Conservation (phyloP, 2,797 vertebrate species). For the Thalassophryne amazonica region DNA sequence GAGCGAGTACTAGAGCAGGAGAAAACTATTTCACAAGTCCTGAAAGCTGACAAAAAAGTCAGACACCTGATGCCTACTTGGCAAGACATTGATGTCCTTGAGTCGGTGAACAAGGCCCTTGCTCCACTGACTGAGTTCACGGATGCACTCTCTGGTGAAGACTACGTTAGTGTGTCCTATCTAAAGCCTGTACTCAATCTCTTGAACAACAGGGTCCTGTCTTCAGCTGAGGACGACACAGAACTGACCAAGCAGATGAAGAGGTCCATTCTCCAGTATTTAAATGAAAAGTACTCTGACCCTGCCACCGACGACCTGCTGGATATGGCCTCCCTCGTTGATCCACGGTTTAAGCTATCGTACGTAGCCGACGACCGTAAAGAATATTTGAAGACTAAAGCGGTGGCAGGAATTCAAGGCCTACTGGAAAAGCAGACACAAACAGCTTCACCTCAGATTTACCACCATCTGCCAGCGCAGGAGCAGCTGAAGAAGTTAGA, state of each 20-base stretch:
- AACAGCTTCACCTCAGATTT: too few species aligned
- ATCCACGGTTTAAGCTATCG: background rate
- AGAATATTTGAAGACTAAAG: background rate
- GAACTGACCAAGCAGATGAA: background rate
- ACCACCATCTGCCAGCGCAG: background rate
- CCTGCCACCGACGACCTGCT: too few species aligned
- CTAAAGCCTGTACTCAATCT: conserved; percentile 12
- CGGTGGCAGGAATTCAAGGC: background rate
- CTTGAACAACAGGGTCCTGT: conserved; percentile 1
- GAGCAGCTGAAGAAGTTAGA: background rate
- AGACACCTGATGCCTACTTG: too few species aligned
- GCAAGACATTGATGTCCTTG: too few species aligned
- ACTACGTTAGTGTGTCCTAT: background rate
- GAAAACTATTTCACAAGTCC: too few species aligned
- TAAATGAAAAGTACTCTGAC: background rate
- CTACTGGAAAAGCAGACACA: background rate
- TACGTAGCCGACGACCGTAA: background rate
- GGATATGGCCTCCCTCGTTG: background rate
- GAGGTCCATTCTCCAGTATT: background rate
- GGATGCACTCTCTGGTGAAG: too few species aligned
- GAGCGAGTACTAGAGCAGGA: too few species aligned
- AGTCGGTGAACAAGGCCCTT: too few species aligned
- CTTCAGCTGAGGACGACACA: background rate
- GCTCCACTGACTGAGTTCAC: too few species aligned
- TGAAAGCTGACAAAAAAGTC: too few species aligned